phyloP scores from a whole-genome alignment of 23 tunicate species.

The Clavelina lepadiformis region DNA sequence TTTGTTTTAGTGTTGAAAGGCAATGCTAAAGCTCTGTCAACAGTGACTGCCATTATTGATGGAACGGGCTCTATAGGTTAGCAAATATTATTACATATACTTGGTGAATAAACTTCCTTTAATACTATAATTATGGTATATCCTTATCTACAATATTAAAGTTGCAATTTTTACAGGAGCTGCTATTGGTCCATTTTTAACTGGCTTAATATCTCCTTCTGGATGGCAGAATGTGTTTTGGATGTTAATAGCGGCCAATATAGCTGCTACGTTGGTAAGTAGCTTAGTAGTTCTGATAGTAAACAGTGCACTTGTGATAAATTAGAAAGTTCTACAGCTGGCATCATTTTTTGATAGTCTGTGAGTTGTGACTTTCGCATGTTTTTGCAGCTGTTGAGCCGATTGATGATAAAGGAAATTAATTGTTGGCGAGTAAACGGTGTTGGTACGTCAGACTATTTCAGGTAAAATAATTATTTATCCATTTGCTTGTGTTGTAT shows the following conservation, averaged over 20 bases:
- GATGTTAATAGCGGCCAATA: conserved; percentile 81
- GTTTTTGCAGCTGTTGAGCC: conserved; percentile 56
- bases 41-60: conserved; percentile 96
- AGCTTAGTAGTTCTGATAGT: neutral
- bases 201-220: conserved; percentile 63
- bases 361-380: too few species aligned
- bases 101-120: neutral
- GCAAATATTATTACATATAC: conserved; percentile 1
- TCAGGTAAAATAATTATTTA: neutral
- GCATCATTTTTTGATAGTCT: too few species aligned
- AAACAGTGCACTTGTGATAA: too few species aligned
- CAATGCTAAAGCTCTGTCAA: conserved; percentile 87
- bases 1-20: conserved; percentile 64
- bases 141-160: neutral
- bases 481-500: neutral
- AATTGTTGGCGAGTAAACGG: too few species aligned
- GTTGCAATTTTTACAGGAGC: conserved; percentile 53
- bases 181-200: conserved; percentile 81
- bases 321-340: too few species aligned
- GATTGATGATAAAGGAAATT: conserved; percentile 50
- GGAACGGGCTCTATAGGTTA: conserved; percentile 96
- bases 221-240: conserved; percentile 91
- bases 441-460: too few species aligned
- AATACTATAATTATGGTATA: too few species aligned
- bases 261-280: conserved; percentile 61